These are phyloP conservation scores for Lampris megalopsis DNA, from an alignment of 2,113 vertebrate species.

Conservation along the genomic window DNA sequence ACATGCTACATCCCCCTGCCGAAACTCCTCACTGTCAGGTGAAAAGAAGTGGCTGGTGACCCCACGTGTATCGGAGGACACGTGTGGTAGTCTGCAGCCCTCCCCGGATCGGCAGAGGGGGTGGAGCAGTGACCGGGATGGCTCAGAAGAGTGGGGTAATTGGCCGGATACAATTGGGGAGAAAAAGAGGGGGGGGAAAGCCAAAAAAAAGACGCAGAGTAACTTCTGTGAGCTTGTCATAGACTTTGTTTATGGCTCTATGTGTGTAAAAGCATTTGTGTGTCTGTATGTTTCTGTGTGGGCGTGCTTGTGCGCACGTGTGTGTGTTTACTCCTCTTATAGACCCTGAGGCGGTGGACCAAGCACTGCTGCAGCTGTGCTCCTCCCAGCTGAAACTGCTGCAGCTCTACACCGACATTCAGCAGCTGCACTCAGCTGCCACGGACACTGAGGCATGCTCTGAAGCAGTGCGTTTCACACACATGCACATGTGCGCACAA, in stretches of 20 bases:
- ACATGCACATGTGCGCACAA: conserved; percentile 2
- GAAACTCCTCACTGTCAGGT: no score
- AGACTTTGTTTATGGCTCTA: neutral
- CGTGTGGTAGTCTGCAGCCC: no score
- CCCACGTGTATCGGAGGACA: no score
- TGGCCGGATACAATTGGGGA: no score
- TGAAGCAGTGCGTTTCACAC: conserved; percentile 67
- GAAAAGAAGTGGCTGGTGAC: no score
- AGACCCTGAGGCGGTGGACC: conserved; percentile 91
- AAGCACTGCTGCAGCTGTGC: conserved; percentile 90
- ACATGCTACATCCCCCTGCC: no score
- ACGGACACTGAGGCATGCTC: conserved; percentile 42
- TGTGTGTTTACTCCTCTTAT: neutral
- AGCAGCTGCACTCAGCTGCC: conserved; percentile 80
- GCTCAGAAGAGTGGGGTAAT: no score
- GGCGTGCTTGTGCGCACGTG: neutral
- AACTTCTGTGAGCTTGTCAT: neutral
- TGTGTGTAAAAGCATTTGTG: neutral
- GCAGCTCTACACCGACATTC: conserved; percentile 90
- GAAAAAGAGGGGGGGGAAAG: no score
- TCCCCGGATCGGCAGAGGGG: no score
- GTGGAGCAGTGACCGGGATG: no score
- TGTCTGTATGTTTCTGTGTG: neutral
- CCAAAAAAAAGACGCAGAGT: no score
- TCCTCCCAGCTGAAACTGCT: conserved; percentile 89